These are phyloP conservation scores for Timema cristinae DNA, from an alignment of 2,888 invertebrate species.

Conservation along the genomic window DNA sequence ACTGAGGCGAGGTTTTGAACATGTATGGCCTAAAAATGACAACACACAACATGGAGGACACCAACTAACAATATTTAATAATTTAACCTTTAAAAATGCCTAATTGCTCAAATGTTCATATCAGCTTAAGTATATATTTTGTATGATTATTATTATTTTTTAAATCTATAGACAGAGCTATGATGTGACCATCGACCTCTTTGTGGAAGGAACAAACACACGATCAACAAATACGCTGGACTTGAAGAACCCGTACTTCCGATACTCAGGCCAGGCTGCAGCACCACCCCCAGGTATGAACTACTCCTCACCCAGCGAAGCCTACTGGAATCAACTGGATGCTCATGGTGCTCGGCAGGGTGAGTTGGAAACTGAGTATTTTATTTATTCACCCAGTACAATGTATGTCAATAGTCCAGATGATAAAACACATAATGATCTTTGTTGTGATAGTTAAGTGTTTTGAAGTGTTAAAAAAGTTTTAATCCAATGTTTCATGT, in stretches of 20 bases:
- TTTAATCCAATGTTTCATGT: no score
- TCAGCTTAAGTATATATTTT: no score
- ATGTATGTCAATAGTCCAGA: not conserved
- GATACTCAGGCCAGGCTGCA: constrained; percentile 90
- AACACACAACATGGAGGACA: no score
- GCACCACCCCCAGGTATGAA: constrained; percentile 90
- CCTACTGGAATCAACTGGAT: constrained; percentile 84
- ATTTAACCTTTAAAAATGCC: no score
- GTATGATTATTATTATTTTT: no score
- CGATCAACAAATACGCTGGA: constrained; percentile 90
- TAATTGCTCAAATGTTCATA: no score
- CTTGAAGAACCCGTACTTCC: constrained; percentile 97
- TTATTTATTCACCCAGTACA: not conserved
- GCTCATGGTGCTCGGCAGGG: constrained; percentile 49
- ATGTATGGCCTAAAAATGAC: no score
- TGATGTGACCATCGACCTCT: constrained; percentile 94
- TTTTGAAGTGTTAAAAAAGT: no score
- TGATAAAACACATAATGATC: no score
- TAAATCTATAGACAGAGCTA: constrained; percentile 77
- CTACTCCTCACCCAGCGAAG: constrained; percentile 88
- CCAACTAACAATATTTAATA: no score
- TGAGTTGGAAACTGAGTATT: constrained; percentile 16
- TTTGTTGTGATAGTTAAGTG: no score
- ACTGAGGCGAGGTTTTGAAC: no score
- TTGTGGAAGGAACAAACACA: constrained; percentile 79